phyloP scores from a whole-genome alignment of 2,888 invertebrate genomes.

The Oscheius sp. region DNA sequence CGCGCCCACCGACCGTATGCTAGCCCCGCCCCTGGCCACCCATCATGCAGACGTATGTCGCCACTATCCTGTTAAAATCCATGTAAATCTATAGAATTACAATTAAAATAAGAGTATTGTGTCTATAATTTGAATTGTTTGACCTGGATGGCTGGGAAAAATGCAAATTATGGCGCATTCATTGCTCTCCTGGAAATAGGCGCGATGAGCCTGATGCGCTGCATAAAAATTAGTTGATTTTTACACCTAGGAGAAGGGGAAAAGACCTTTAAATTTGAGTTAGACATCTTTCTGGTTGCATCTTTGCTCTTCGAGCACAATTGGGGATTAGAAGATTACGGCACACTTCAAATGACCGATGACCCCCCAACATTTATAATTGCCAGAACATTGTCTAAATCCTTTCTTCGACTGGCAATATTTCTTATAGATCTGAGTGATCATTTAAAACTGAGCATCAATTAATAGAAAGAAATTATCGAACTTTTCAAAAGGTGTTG shows the following conservation, averaged over 20 bases:
- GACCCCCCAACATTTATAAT: conserved; percentile 27
- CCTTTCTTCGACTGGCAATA: neutral
- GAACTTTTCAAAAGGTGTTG: too few species aligned
- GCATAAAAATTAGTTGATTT: too few species aligned
- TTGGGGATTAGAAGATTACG: conserved; percentile 36
- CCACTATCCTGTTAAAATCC: conserved; percentile 16
- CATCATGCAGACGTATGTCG: conserved; percentile 30
- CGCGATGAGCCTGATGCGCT: too few species aligned
- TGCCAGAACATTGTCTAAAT: neutral
- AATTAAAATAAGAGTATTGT: too few species aligned
- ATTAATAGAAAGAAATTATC: too few species aligned
- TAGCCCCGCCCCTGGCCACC: conserved; percentile 31
- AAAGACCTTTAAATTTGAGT: neutral
- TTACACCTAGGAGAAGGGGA: neutral
- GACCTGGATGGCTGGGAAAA: too few species aligned
- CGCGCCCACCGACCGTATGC: conserved; percentile 35
- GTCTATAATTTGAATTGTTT: too few species aligned
- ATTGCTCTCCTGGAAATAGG: too few species aligned
- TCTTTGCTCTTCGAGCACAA: conserved; percentile 24
- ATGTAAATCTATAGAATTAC: too few species aligned
- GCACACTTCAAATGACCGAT: conserved; percentile 33
- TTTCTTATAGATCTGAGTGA: neutral
- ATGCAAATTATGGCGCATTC: too few species aligned
- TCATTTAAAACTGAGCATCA: too few species aligned
- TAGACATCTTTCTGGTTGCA: too few species aligned